Evolutionary conservation across 2,797 vertebrate species (phyloP), one percentile per base, ranked within the genome.

Genomic region (Agapornis canus): DNA sequence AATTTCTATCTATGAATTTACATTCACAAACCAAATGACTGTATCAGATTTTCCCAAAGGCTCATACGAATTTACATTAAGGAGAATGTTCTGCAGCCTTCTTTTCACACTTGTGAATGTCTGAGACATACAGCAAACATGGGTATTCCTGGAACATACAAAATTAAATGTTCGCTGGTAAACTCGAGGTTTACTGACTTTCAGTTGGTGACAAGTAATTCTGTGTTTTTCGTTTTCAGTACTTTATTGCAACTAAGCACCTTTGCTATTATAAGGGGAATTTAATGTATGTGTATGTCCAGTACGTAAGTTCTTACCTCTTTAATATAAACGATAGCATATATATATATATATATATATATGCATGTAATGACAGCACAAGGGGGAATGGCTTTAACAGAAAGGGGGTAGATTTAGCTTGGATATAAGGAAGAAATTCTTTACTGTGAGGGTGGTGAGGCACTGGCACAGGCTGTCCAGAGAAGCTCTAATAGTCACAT

Each of bases 11-110:
- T 26, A 51, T 23, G 27, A 82, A 80, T 63, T 86, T 59, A 45
- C 25, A 61, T 10, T 27, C n/a, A 79, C 19, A 96, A 94, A 94
- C 66, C 35, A 90, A 90, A 93, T 65, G 10, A 63, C 8, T 86
- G 3, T 29, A 71, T 66, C 31, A 86, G 40, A 13, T 32, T 51
- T 56, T 75, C 19, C 29, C 31, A 64, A 51, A 88, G 75, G 48
- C 12, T 35, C 43, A 71, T 43, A 43, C 26, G 77, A 54, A 93
- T 56, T 71, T 69, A 82, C 77, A 82, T 45, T 43, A 54, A 75
- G 40, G 13, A 93, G 27, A 54, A 61, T 31, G 32, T 47, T 70
- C 52, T 72, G 51, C 49, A 56, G 68, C n/a, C 35, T 63, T 61
- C 27, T 87, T 79, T 91, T 80, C 52, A 52, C 37, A 75, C 9